A percentile compares a stretch with the other conserved stretches of the same genome.
These are phyloP conservation scores for Gnatocerus cornutus DNA, from an alignment of 2,888 invertebrate genomes.

Conservation along the genomic window DNA sequence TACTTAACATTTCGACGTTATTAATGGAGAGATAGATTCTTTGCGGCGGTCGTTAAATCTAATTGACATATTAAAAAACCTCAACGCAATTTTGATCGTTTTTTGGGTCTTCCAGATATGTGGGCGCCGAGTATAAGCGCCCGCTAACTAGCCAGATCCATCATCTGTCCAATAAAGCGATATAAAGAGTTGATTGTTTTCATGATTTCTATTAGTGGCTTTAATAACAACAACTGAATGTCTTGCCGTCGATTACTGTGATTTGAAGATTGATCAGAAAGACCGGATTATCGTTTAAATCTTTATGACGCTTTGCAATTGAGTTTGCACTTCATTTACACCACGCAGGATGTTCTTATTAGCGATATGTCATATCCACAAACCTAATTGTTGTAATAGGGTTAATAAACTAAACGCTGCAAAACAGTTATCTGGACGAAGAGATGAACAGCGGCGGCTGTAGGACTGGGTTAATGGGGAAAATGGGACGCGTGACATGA, in stretches of 20 bases:
- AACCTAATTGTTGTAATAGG: constrained; percentile 62
- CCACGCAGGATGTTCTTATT: constrained; percentile 65
- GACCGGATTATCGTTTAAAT: constrained; percentile 54
- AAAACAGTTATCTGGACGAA: constrained; percentile 50
- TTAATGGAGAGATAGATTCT: constrained; percentile 30
- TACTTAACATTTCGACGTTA: neutral
- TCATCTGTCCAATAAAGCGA: constrained; percentile 56
- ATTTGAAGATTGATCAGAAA: constrained; percentile 18
- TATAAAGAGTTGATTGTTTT: constrained; percentile 58
- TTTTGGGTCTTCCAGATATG: constrained; percentile 9
- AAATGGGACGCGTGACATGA: neutral
- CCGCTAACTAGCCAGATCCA: constrained; percentile 39
- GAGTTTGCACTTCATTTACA: constrained; percentile 65
- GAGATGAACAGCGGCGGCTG: constrained; percentile 24
- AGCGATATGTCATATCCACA: constrained; percentile 60
- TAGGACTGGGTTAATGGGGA: constrained; percentile 3
- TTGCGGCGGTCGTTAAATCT: neutral
- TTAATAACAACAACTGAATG: constrained; percentile 52
- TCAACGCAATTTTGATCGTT: neutral
- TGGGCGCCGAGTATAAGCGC: constrained; percentile 34
- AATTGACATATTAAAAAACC: neutral
- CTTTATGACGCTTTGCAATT: constrained; percentile 64
- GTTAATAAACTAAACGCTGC: constrained; percentile 61
- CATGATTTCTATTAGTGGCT: constrained; percentile 57
- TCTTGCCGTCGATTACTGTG: constrained; percentile 36